These are phyloP conservation scores for Polypedilum pembai DNA, from an alignment of 1,140 invertebrate species.

Conservation along the genomic window DNA sequence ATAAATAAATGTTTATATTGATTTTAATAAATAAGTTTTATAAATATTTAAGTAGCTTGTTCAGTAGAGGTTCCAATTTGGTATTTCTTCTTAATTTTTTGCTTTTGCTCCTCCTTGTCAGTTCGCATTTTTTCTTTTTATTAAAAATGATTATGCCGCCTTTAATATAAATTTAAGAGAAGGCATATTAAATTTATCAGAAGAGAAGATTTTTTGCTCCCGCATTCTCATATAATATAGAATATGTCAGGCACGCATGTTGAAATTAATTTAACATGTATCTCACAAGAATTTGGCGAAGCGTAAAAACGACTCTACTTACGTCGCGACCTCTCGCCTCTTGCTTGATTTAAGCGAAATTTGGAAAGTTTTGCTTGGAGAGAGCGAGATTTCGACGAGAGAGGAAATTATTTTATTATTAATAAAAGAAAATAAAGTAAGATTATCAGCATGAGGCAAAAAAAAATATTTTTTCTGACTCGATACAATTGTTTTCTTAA, in stretches of 20 bases:
- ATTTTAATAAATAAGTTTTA: no score
- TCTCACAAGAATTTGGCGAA: not conserved
- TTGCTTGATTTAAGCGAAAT: not conserved
- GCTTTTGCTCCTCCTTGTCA: no score
- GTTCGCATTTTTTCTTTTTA: not conserved
- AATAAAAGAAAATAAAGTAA: not conserved
- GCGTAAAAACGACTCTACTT: not conserved
- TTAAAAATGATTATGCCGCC: conserved; percentile 12
- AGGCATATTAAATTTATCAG: no score
- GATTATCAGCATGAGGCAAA: conserved; percentile 11
- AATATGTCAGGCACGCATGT: conserved; percentile 16
- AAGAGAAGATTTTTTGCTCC: not conserved
- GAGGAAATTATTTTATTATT: not conserved
- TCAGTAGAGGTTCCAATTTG: no score
- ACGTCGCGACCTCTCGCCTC: not conserved
- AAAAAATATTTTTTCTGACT: not conserved
- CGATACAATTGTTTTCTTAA: conserved; percentile 22
- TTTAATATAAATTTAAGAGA: not conserved
- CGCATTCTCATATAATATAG: conserved; percentile 6
- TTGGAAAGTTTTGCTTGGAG: conserved; percentile 22
- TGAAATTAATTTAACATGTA: conserved; percentile 22
- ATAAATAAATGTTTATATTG: no score
- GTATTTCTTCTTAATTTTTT: no score
- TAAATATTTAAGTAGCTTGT: no score
- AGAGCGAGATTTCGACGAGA: not conserved